Evolutionary conservation across 2,797 vertebrate genomes (phyloP).

Genomic region (Hybognathus amarus): DNA sequence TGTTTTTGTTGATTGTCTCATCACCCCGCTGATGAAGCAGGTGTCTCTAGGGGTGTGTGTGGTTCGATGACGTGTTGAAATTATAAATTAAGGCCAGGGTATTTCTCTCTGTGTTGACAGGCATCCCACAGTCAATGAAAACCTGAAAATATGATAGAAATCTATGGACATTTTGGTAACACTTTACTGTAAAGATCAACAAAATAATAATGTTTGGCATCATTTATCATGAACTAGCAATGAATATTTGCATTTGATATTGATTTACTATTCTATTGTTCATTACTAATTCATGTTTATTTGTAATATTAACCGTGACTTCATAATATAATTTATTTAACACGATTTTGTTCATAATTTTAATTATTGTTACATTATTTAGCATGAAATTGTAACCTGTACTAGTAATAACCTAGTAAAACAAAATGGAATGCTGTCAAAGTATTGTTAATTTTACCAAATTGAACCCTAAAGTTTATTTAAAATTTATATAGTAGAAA

Average conservation of each 20-base stretch:
- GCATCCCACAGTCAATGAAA: background rate
- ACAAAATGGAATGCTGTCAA: background rate
- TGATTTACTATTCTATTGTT: background rate
- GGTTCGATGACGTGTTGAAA: background rate
- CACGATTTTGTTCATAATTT: background rate
- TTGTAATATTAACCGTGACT: background rate
- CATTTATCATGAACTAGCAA: background rate
- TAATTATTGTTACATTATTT: background rate
- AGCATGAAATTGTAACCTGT: background rate
- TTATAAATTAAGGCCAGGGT: slow-evolving; percentile 8
- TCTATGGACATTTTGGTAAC: background rate
- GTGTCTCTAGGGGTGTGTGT: slow-evolving; percentile 36
- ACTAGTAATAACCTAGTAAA: background rate
- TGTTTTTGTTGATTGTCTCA: slow-evolving; percentile 41
- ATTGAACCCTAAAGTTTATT: background rate
- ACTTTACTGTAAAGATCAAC: background rate
- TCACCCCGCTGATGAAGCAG: slow-evolving; percentile 48
- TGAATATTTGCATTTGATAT: background rate
- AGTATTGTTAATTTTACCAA: background rate
- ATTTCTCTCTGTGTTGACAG: background rate
- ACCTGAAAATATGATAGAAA: background rate
- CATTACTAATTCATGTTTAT: background rate
- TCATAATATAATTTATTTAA: background rate
- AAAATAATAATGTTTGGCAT: background rate
- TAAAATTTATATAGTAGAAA: background rate